These are phyloP conservation scores for Clupea harengus DNA, from an alignment of 2,113 vertebrate species.

Conservation along the genomic window DNA sequence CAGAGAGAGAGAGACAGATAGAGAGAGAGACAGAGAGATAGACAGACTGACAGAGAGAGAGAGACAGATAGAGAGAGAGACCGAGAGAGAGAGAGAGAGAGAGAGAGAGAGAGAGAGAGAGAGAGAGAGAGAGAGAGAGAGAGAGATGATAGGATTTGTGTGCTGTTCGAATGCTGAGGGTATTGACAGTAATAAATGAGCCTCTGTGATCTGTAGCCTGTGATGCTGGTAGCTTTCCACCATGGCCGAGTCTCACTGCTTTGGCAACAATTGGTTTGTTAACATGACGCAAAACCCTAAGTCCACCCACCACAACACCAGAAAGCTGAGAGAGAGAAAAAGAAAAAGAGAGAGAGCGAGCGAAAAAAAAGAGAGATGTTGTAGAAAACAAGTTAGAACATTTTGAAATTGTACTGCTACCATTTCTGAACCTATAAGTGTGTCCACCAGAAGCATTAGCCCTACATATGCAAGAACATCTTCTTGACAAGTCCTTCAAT, in stretches of 20 bases:
- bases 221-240: slow-evolving; percentile 44
- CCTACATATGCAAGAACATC: background rate
- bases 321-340: background rate
- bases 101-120: background rate
- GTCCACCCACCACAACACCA: background rate
- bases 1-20: slow-evolving; percentile 34
- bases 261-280: slow-evolving; percentile 55
- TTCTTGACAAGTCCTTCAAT: background rate
- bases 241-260: slow-evolving; percentile 49
- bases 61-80: slow-evolving; percentile 11
- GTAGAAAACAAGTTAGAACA: background rate
- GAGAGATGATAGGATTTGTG: background rate
- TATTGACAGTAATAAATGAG: slow-evolving; percentile 39
- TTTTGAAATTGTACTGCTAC: too few relatives aligned
- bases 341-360: background rate
- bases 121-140: slow-evolving; percentile 35
- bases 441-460: too few relatives aligned
- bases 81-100: background rate
- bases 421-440: too few relatives aligned
- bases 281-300: slow-evolving; percentile 44
- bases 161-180: slow-evolving; percentile 38
- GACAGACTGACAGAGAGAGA: slow-evolving; percentile 28
- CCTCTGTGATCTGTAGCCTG: slow-evolving; percentile 32
- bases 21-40: background rate
- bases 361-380: background rate